Conservation (phyloP, 2,113 vertebrate species). For the Jaculus jaculus region DNA sequence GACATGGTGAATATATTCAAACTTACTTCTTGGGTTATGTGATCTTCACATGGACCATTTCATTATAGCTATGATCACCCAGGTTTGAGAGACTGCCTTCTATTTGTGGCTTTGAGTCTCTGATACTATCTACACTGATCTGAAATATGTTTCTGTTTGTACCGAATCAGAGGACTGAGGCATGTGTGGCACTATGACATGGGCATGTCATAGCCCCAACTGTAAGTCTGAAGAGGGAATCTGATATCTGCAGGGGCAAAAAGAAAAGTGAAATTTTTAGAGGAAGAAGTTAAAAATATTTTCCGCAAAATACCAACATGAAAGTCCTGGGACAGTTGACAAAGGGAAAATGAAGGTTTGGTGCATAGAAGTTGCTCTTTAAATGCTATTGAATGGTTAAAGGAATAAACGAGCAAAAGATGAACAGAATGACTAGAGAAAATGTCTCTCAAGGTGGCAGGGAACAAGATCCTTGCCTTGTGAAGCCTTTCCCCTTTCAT, state of each 20-base stretch:
- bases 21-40: slow-evolving; percentile 50
- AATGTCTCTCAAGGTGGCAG: background rate
- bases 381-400: background rate
- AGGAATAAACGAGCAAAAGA: background rate
- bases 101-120: background rate
- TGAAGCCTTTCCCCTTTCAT: fast-evolving
- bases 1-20: background rate
- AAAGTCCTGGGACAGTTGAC: background rate
- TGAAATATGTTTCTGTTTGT: background rate
- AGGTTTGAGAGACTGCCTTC: background rate
- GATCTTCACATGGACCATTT: background rate
- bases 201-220: background rate
- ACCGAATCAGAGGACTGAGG: background rate
- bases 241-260: background rate
- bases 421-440: background rate
- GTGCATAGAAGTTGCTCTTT: background rate
- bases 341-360: background rate
- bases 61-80: background rate
- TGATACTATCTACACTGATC: background rate
- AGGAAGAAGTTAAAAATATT: background rate
- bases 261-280: fast-evolving
- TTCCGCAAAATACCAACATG: background rate
- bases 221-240: background rate
- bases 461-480: fast-evolving
- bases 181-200: background rate